These are phyloP conservation scores for Megaceryle torquata DNA, from an alignment of 2,113 vertebrate genomes.

Conservation along the genomic window DNA sequence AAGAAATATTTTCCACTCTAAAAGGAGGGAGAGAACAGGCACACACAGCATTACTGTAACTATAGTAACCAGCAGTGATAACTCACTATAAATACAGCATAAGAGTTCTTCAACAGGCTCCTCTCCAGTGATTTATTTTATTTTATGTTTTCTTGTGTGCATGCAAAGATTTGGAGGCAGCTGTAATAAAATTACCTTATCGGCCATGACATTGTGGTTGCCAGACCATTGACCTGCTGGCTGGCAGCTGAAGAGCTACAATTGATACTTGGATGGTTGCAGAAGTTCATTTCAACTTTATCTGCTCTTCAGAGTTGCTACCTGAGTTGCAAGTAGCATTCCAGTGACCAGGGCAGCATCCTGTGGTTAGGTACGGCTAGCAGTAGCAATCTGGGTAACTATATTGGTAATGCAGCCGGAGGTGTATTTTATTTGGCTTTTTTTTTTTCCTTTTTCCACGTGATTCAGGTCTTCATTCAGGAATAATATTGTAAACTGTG, in stretches of 20 bases:
- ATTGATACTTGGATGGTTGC: not conserved
- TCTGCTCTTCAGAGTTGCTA: not conserved
- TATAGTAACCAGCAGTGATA: slow-evolving; percentile 63
- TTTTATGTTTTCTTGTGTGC: not conserved
- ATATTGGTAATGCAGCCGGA: not conserved
- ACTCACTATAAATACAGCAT: slow-evolving; percentile 45
- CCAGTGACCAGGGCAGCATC: not conserved
- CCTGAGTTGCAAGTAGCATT: not conserved
- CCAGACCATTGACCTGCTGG: not conserved
- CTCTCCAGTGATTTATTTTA: slow-evolving; percentile 27
- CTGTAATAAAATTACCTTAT: not conserved
- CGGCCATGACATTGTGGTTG: not conserved
- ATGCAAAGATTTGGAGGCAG: not conserved
- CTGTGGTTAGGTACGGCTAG: not conserved
- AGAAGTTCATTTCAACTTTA: not conserved
- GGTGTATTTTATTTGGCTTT: not conserved
- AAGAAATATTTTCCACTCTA: slow-evolving; percentile 43
- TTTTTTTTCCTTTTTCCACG: not conserved
- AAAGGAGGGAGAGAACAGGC: slow-evolving; percentile 13
- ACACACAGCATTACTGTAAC: slow-evolving; percentile 43
- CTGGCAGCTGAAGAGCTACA: not conserved
- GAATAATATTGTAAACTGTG: not conserved
- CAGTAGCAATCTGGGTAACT: not conserved
- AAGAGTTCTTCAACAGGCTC: slow-evolving; percentile 9
- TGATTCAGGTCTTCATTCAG: not conserved